These are phyloP conservation scores for Molorchus minor DNA, from an alignment of 2,888 invertebrate species.

Conservation along the genomic window DNA sequence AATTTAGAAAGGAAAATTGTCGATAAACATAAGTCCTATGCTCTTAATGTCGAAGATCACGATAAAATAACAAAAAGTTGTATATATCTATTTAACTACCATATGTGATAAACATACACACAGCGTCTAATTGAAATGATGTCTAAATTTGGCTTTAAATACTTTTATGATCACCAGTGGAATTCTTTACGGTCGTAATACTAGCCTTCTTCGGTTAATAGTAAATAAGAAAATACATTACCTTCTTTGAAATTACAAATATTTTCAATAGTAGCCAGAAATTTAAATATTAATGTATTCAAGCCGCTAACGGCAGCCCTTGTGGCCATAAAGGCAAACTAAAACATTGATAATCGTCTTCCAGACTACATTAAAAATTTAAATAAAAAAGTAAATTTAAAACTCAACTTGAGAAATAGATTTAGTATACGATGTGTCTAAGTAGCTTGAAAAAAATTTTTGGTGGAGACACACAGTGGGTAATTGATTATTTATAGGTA, in stretches of 20 bases:
- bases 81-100: conserved; percentile 21
- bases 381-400: too few species aligned
- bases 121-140: conserved; percentile 31
- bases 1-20: conserved; percentile 2
- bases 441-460: too few species aligned
- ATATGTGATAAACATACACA: conserved; percentile 35
- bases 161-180: conserved; percentile 23
- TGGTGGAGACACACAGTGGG: too few species aligned
- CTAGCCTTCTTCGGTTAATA: conserved; percentile 30
- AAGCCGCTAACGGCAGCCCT: neutral
- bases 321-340: too few species aligned
- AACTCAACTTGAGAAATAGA: too few species aligned
- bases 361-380: too few species aligned
- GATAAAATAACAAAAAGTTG: conserved; percentile 19
- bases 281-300: conserved; percentile 19
- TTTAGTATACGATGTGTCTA: too few species aligned
- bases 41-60: conserved; percentile 8
- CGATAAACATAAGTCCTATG: conserved; percentile 5
- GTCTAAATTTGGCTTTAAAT: conserved; percentile 32
- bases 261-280: conserved; percentile 17
- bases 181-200: conserved; percentile 24
- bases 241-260: conserved; percentile 20
- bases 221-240: conserved; percentile 23
- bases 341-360: too few species aligned
- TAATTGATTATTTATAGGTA: too few species aligned